Conservation (phyloP, 2,113 vertebrate species). For the Apteryx owenii region DNA sequence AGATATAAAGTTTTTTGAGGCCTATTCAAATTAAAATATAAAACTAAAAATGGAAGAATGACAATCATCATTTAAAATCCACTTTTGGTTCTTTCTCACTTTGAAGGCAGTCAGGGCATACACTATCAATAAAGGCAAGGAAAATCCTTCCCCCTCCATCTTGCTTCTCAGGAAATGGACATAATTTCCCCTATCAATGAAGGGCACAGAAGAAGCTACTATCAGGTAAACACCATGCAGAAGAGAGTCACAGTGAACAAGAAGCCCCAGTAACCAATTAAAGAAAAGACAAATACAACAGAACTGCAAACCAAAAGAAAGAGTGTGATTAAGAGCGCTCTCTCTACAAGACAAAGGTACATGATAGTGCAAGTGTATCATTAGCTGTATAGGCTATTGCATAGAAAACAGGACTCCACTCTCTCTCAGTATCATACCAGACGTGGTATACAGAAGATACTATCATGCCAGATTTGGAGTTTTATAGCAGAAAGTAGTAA, state of each 20-base stretch:
- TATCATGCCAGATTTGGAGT: not conserved
- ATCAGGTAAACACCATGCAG: not conserved
- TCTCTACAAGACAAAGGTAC: not conserved
- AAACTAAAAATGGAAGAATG: not conserved
- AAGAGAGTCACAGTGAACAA: not conserved
- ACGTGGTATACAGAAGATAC: not conserved
- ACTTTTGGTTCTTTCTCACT: not conserved
- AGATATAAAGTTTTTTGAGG: not conserved
- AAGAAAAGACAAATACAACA: not conserved
- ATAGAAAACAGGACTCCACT: not conserved
- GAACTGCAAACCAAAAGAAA: not conserved
- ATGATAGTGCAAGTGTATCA: not conserved
- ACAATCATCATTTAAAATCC: not conserved
- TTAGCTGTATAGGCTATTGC: rapidly evolving
- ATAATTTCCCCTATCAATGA: not conserved
- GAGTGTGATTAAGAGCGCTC: not conserved
- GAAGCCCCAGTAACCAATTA: not conserved
- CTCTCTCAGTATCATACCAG: not conserved
- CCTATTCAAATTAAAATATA: not conserved
- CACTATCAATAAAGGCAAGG: not conserved
- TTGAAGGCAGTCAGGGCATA: not conserved
- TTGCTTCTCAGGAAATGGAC: not conserved
- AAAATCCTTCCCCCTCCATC: not conserved
- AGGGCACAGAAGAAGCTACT: not conserved
- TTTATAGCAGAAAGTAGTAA: not conserved